Base-by-base conservation (phyloP, 2,888 invertebrate species). In the Leptothorax acervorum region DNA sequence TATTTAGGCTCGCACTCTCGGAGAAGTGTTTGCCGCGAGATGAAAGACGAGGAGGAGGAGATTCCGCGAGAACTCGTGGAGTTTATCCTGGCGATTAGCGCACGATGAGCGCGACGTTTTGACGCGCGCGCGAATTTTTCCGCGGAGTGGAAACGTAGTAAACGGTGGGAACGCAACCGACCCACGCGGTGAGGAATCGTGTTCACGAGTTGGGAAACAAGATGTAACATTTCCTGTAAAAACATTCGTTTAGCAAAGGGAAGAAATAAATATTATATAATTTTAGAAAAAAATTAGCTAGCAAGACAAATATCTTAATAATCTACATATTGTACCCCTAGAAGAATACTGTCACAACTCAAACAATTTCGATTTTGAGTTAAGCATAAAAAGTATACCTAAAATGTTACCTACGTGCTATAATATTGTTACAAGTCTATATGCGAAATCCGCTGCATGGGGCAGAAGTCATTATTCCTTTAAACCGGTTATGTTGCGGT, bases 61-160 rank as follows among this genome's bases (percentile, higher is more conserved):
- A 23, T 48, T 57, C 57, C 60, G 60, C 71, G 79, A 55, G 39
- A 71, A 60, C 60, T 79, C 60, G 66, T 35, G 35, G 60, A 60
- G 73, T 81, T 81, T 81, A 81, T 81, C 73, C 79, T 39, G 51
- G 48, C 79, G 79, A 81, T 81, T 81, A 81, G 51, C 73, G 79
- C 75, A 63, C 76, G 74, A 48, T 62, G 48, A 75, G 62, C 78
- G 78, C 78, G 79, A 81, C 79, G 79, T 81, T 81, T 81, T 81
- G 79, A 73, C 73, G 73, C 76, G 76, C 71, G 60, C 79, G 23
- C 48, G 28, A 18, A 81, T 73, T 62, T 73, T 81, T 81, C 18
- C 48, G 39, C 60, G 28, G 6, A 42, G 42, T 42, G n/a, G 73
- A 73, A 81, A 23, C 23, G 23, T 23, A 23, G 23, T 23, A 23